Base-by-base conservation (phyloP, 1,140 invertebrate species). In the Eumaeus atala region DNA sequence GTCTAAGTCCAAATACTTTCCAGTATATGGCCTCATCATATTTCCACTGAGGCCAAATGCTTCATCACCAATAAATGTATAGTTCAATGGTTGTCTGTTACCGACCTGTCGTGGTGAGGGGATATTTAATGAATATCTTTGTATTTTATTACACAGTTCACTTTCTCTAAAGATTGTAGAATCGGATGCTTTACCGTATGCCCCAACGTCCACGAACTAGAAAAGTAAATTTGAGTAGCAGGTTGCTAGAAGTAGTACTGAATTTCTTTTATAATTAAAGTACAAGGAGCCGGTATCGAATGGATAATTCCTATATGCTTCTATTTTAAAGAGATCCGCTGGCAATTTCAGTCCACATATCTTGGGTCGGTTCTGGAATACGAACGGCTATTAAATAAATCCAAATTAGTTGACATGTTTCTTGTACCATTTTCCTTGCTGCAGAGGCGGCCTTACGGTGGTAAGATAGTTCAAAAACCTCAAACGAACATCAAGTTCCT, bases 61-160 rank as follows among this genome's bases (percentile, higher is more conserved):
- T 28, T 28, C 21, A 28, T 56, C 54, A 48, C 35, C 54, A 33
- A 50, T 33, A 50, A 50, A 50, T 50, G 48, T 50, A 36, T 50
- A 50, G 34, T 50, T 50, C 48, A 50, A 36, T 36, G 48, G 48
- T 50, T 50, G 48, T 36, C 48, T 28, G 35, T 50, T 50, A 50
- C 48, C 48, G 48, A 50, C 48, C 48, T 50, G 48, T 50, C 48
- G 48, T 50, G 14, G 48, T 50, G 48, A 50, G 48, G 48, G 48
- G 48, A 50, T 50, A 50, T 36, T 50, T 50, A 50, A 50, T 50
- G 48, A 35, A 11, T 50, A 16, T 50, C 14, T 50, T 28, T 50
- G 34, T 50, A 50, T 50, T 50, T 50, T 50, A 50, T 50, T 50
- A 50, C 48, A 50, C 34, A 50, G 48, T 50, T 50, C 28, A 50